Conservation (phyloP, 1,140 invertebrate genomes). For the Chionoecetes opilio region DNA sequence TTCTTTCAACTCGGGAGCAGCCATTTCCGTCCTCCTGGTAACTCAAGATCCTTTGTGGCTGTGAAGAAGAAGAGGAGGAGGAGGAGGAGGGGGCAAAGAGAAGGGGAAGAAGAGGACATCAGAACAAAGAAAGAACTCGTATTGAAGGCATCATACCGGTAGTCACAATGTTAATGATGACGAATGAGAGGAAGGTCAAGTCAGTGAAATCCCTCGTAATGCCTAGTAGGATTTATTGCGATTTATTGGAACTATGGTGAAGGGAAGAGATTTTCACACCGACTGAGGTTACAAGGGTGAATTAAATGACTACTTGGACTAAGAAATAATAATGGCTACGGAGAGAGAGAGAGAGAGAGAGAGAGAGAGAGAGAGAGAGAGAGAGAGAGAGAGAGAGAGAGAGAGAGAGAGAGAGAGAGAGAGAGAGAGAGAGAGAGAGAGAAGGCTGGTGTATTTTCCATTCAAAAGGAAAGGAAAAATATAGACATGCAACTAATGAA, state of each 20-base stretch:
- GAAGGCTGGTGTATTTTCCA: too few species aligned
- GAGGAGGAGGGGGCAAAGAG: background rate
- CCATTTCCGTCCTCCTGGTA: slow-evolving; percentile 15
- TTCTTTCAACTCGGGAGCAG: slow-evolving; percentile 16
- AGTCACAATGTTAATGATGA: background rate
- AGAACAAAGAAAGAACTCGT: slow-evolving; percentile 8
- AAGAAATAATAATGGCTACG: background rate
- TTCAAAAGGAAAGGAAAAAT: too few species aligned
- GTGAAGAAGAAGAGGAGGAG: slow-evolving; percentile 1
- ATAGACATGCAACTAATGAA: too few species aligned
- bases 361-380: background rate
- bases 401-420: background rate
- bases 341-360: background rate
- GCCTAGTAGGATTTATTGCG: background rate
- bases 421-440: too few species aligned
- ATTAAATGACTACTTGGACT: background rate
- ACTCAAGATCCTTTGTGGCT: slow-evolving; percentile 28
- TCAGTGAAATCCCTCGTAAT: background rate
- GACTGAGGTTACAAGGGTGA: too few species aligned
- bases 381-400: background rate
- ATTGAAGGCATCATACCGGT: background rate
- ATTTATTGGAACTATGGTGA: background rate
- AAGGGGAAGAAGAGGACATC: background rate
- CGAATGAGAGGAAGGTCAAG: background rate
- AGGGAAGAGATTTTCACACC: background rate